A percentile compares a stretch with the other conserved stretches of the same genome.
phyloP scores from a whole-genome alignment of 2,888 invertebrate species.

The Polydrusus pterygomalis region DNA sequence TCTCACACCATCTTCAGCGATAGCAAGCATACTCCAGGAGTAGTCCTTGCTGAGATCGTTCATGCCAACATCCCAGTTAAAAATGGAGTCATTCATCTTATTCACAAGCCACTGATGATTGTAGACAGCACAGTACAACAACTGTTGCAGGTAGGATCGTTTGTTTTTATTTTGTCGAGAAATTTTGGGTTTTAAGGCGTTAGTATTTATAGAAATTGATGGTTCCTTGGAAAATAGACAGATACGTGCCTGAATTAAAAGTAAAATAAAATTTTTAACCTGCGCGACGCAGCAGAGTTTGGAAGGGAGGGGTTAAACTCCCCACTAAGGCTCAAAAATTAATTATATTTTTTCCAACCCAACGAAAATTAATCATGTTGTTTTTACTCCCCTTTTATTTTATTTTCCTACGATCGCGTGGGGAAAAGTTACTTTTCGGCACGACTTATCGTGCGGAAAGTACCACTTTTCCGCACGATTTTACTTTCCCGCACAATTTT shows the following conservation, averaged over 20 bases:
- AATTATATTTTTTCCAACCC: too few species aligned
- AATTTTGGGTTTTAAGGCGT: not conserved
- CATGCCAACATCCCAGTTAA: slow-evolving; percentile 93
- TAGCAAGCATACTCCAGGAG: slow-evolving; percentile 85
- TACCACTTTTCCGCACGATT: too few species aligned
- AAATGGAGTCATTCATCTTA: slow-evolving; percentile 95
- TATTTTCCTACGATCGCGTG: too few species aligned
- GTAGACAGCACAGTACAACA: slow-evolving; percentile 91
- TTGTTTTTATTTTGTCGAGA: slow-evolving; percentile 4
- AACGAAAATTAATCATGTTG: too few species aligned
- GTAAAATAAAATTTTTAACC: too few species aligned
- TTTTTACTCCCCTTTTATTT: too few species aligned
- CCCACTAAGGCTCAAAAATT: too few species aligned
- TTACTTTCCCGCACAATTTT: too few species aligned
- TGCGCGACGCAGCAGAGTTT: too few species aligned
- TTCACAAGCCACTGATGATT: slow-evolving; percentile 92
- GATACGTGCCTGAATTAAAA: not conserved
- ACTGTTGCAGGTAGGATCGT: slow-evolving; percentile 85
- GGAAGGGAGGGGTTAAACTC: too few species aligned
- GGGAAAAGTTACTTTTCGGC: too few species aligned
- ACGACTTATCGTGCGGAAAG: too few species aligned
- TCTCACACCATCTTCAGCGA: slow-evolving; percentile 89
- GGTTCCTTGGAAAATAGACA: slow-evolving; percentile 19
- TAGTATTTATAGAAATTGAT: not conserved
- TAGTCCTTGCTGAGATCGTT: slow-evolving; percentile 91